Evolutionary conservation across 2,113 vertebrate species (phyloP), one percentile per base, ranked within the genome.

Genomic region (Anser brachyrhynchus): DNA sequence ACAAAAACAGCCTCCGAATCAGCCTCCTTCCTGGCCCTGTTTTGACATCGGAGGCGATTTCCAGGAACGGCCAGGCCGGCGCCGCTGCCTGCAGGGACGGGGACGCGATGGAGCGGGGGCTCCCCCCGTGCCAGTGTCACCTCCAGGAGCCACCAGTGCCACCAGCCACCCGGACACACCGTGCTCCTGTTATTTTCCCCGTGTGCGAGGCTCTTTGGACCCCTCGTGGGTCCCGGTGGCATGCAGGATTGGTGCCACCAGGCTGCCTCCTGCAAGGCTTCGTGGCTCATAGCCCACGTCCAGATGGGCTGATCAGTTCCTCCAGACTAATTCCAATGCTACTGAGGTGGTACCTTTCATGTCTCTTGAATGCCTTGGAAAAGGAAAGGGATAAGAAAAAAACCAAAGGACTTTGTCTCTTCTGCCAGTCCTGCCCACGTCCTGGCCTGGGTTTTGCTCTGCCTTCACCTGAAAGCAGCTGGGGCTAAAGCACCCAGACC

Each of bases 41-140:
- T 91, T 44, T 73, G 84, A 59, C 61, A 70, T 3, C 35, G 43
- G 66, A 7, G 66, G 41, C 6, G n/a, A 49, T 78, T 89, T 64
- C 84, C 84, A 82, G 65, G 80, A n/a, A 21, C 35, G 58, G 33
- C 35, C 69, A 11, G 31, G 11, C 44, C 35, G 43, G 31, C 7
- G 46, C 23, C 3, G 1, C n/a, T 84, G 70, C 18, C 70, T 54
- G 65, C 0, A 0, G 69, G 22, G 33, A 26, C 0, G 16, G 29
- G 70, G 59, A 57, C 6, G 9, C n/a, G 59, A 43, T 39, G 77
- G 17, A 16, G 16, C 37, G 12, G 52, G 62, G 29, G 13, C 23
- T 52, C 23, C 51, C 23, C 12, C 51, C 7, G 13, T 25, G 23
- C 39, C 18, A 41, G 26, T 3, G 19, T 21, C 57, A 58, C 31